Percentiles rank a stretch among this genome's conserved stretches.
phyloP scores from a whole-genome alignment of 2,113 vertebrate genomes.

The Pterocles gutturalis region DNA sequence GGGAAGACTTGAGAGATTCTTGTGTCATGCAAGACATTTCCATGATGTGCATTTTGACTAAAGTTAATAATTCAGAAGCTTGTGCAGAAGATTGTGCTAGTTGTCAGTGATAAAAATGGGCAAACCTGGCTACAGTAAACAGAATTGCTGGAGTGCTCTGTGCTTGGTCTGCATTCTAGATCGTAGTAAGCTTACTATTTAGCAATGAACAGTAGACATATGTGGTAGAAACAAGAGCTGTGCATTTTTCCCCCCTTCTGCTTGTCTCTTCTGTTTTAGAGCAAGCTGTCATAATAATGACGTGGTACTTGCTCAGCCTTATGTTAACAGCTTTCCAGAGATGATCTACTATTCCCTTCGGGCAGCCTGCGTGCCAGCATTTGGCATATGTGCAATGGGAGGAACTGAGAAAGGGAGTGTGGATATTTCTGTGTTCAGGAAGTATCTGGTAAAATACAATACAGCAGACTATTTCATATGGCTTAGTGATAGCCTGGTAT shows the following conservation, averaged over 20 bases:
- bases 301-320: constrained; percentile 72
- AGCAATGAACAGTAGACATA: background rate
- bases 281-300: constrained; percentile 75
- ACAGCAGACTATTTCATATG: background rate
- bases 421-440: constrained; percentile 11
- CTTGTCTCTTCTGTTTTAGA: constrained; percentile 69
- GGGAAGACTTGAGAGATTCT: background rate
- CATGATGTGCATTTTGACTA: background rate
- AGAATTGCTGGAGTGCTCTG: background rate
- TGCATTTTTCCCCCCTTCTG: background rate
- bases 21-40: background rate
- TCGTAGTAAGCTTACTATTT: background rate
- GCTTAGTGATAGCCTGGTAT: background rate
- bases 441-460: background rate
- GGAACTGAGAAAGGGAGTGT: constrained; percentile 18
- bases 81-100: background rate
- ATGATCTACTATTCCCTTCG: constrained; percentile 71
- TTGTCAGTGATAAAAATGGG: background rate
- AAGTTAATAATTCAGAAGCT: background rate
- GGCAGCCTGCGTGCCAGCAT: constrained; percentile 46
- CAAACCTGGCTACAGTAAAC: background rate
- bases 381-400: constrained; percentile 62
- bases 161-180: background rate
- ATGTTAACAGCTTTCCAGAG: constrained; percentile 75
- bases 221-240: background rate